A percentile compares a stretch with the other conserved stretches of the same genome.
These are phyloP conservation scores for Drosophila lacertosa DNA, from an alignment of 1,140 invertebrate genomes.

Conservation along the genomic window DNA sequence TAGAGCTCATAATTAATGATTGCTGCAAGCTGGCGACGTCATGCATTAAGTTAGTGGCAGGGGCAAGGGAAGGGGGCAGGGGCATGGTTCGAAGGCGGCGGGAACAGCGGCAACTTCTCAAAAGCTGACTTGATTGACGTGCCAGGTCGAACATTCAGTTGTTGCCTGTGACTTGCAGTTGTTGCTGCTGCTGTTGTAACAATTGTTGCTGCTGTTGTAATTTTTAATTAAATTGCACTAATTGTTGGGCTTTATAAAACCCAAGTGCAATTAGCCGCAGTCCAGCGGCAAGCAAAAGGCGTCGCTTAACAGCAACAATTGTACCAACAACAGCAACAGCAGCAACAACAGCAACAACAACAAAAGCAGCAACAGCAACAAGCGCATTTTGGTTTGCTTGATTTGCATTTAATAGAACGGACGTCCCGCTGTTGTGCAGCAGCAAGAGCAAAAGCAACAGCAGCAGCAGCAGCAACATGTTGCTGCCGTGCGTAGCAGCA, in stretches of 20 bases:
- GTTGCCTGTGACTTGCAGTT: constrained; percentile 64
- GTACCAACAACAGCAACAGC: constrained; percentile 51
- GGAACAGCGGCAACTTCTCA: too few species aligned
- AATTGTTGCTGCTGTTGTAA: constrained; percentile 53
- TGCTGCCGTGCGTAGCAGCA: constrained; percentile 51
- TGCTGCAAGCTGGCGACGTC: constrained; percentile 37
- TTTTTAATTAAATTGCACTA: constrained; percentile 81
- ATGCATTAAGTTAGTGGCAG: constrained; percentile 21
- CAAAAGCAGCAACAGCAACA: not conserved
- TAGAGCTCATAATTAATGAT: constrained; percentile 45
- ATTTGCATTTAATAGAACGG: constrained; percentile 78
- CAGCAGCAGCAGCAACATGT: constrained; percentile 43
- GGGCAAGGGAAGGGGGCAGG: not conserved
- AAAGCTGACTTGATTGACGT: constrained; percentile 57
- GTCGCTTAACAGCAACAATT: constrained; percentile 11
- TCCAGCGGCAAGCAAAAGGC: constrained; percentile 62
- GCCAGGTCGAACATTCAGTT: constrained; percentile 60
- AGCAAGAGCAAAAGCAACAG: constrained; percentile 20
- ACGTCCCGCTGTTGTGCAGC: constrained; percentile 32
- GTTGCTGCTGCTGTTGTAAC: constrained; percentile 5
- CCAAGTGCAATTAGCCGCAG: constrained; percentile 73
- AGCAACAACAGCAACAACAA: not conserved
- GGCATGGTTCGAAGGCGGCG: too few species aligned
- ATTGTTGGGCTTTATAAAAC: constrained; percentile 75
- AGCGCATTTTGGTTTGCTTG: constrained; percentile 15